Percentiles rank a stretch among this genome's conserved stretches.
Evolutionary conservation across 2,113 vertebrate species (phyloP).

Genomic region (Nothoprocta perdicaria): DNA sequence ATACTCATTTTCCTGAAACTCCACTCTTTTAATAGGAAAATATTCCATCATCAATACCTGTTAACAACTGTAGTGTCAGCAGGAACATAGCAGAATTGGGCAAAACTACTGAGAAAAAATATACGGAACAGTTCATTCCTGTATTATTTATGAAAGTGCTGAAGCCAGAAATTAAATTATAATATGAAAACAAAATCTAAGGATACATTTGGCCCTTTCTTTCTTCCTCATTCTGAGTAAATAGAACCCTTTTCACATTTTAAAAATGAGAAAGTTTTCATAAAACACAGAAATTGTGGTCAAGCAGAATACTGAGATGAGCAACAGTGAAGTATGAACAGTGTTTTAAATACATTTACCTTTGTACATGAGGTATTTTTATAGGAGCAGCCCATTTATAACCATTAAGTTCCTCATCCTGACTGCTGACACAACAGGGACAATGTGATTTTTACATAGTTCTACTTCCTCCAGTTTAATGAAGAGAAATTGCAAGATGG

Average conservation of each 20-base stretch:
- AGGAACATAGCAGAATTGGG: not conserved
- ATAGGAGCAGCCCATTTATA: slow-evolving; percentile 35
- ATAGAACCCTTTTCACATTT: not conserved
- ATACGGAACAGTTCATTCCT: not conserved
- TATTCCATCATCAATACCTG: not conserved
- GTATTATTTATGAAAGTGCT: not conserved
- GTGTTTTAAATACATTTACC: not conserved
- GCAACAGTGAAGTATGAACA: not conserved
- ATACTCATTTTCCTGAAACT: not conserved
- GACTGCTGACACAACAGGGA: slow-evolving; percentile 62
- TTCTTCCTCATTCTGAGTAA: not conserved
- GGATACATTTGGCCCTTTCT: not conserved
- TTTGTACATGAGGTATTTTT: slow-evolving; percentile 12
- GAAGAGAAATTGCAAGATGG: slow-evolving; percentile 63
- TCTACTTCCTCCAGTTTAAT: slow-evolving; percentile 60
- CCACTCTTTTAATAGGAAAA: not conserved
- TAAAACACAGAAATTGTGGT: not conserved
- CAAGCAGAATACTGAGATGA: not conserved
- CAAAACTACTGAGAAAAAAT: not conserved
- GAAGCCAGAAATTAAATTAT: not conserved
- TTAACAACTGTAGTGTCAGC: not conserved
- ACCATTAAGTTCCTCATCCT: slow-evolving; percentile 47
- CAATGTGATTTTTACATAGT: slow-evolving; percentile 65
- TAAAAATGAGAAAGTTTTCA: slow-evolving; percentile 1
- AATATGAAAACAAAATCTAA: not conserved